phyloP scores from a whole-genome alignment of 2,113 vertebrate genomes.

The Otolemur garnettii region DNA sequence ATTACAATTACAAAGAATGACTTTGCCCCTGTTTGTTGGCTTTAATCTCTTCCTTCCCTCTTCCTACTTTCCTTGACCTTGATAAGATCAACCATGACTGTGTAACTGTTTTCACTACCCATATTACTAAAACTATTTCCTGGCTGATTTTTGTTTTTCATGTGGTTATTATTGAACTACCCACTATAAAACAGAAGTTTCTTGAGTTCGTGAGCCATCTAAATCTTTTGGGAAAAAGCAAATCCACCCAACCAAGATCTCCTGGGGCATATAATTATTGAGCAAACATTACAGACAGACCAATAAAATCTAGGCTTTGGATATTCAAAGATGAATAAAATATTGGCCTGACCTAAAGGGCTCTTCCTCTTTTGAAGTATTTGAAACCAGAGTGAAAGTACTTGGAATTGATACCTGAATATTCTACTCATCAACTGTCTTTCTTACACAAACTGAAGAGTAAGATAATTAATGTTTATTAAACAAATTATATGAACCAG shows the following conservation, averaged over 20 bases:
- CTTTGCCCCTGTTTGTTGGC: constrained; percentile 53
- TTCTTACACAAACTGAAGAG: neutral
- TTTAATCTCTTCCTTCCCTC: constrained; percentile 22
- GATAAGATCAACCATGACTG: neutral
- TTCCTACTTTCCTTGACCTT: constrained; percentile 61
- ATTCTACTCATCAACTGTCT: neutral
- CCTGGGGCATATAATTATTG: constrained; percentile 15
- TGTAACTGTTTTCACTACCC: constrained; percentile 23
- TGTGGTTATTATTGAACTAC: constrained; percentile 55
- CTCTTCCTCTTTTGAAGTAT: neutral
- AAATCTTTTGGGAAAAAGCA: constrained; percentile 60
- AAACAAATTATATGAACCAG: neutral
- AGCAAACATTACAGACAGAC: neutral
- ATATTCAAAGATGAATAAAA: constrained; percentile 26
- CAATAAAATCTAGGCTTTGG: neutral
- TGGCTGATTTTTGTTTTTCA: neutral
- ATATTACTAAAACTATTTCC: constrained; percentile 25
- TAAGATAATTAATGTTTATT: constrained; percentile 7
- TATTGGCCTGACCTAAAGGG: neutral
- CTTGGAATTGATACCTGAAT: neutral
- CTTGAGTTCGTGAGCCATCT: constrained; percentile 45
- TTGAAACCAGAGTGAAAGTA: neutral
- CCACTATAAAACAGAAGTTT: constrained; percentile 30
- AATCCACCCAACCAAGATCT: neutral
- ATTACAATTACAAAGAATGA: constrained; percentile 65